Base-by-base conservation (phyloP, 2,113 vertebrate species). In the Boulengeromyrus knoepffleri region DNA sequence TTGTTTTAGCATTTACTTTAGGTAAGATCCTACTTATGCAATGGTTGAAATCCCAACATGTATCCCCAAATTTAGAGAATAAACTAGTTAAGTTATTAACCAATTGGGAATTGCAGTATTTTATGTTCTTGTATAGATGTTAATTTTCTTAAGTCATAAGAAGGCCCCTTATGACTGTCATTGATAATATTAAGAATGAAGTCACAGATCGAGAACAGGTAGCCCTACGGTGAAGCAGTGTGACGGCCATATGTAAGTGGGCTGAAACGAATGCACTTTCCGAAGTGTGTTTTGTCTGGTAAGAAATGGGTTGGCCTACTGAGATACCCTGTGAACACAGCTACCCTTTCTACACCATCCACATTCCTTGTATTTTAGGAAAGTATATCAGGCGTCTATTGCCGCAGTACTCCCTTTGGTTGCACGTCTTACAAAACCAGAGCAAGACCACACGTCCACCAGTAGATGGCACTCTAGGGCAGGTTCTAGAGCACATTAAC, bases 381-480 rank as follows among this genome's bases (percentile, higher is more conserved):
- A 85, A 58, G 87, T 56, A 24, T 88, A 8, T 10, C 3, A 27
- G 50, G 17, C 27, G 87, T 88, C 27, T 42, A 39, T 27, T 88
- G 86, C 52, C 31, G 31, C 50, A 50, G 50, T 39, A 42, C 50
- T 53, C 24, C 49, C 10, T 31, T 21, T 87, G 85, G 46, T 49
- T 87, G 47, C 46, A 24, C 49, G 24, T 85, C 49, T 88, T 66
- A 17, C 53, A 62, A 88, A 88, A 21, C 21, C 7, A 62, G 52
- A 62, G 52, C 36, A 88, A 15, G 27, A 45, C 52, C 53, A 62
- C 53, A 58, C 36, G 7, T 19, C 36, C 53, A 46, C 46, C 88
- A 39, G 3, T 9, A 89, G 88, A 89, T 89, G 88, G 74, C 70
- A 42, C 88, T 89, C 19, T 36, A 53, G 70, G 66, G 19, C 47